Conservation (phyloP, 2,888 invertebrate genomes). For the Sycophila texana region DNA sequence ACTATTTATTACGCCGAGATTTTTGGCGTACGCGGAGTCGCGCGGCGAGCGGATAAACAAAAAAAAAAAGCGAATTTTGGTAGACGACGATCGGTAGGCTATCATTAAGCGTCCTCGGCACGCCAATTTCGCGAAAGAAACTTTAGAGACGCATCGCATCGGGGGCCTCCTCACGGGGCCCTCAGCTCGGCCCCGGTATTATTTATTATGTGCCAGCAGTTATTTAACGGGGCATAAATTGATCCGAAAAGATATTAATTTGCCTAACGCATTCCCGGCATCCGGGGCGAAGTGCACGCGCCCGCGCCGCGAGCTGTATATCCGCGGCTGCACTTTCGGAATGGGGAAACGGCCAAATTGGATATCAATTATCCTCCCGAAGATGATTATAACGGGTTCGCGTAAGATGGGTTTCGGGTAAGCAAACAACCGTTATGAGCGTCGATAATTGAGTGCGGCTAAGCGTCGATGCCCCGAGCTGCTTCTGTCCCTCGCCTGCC, state of each 20-base stretch:
- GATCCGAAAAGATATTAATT: conserved; percentile 57
- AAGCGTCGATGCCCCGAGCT: conserved; percentile 56
- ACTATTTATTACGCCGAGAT: conserved; percentile 19
- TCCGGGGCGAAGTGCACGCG: background rate
- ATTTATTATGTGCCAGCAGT: conserved; percentile 57
- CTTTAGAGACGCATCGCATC: conserved; percentile 12
- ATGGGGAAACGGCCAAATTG: conserved; percentile 53
- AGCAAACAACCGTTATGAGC: conserved; percentile 68
- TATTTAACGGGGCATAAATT: conserved; percentile 57
- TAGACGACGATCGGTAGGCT: conserved; percentile 28
- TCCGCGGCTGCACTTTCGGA: conserved; percentile 48
- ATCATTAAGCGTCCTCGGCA: conserved; percentile 36
- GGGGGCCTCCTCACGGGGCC: no score
- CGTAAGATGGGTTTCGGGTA: conserved; percentile 62
- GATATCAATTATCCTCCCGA: conserved; percentile 66
- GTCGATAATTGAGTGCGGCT: conserved; percentile 64
- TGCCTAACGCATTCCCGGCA: conserved; percentile 42
- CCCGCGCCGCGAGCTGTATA: conserved; percentile 42
- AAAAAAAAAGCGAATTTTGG: conserved; percentile 33
- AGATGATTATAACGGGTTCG: conserved; percentile 66
- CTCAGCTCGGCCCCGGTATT: conserved; percentile 19
- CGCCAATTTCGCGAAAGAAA: conserved; percentile 47
- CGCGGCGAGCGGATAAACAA: background rate
- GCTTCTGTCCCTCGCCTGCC: conserved; percentile 16
- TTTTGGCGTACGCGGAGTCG: conserved; percentile 4